A percentile compares a stretch with the other conserved stretches of the same genome.
phyloP scores from a whole-genome alignment of 2,888 invertebrate species.

The Adela reaumurella region DNA sequence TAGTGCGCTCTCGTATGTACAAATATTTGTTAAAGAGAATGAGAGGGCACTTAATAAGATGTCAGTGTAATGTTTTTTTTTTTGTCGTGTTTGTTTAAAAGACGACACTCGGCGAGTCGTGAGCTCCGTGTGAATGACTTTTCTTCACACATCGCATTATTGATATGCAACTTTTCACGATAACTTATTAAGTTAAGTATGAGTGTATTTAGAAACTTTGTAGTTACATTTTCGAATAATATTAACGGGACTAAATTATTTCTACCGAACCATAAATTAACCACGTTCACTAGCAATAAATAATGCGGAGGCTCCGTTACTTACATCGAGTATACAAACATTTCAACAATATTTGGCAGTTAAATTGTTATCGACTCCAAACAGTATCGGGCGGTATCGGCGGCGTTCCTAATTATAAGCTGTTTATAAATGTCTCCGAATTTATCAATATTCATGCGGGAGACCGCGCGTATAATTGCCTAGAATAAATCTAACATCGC shows the following conservation, averaged over 20 bases:
- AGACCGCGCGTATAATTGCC: constrained; percentile 44
- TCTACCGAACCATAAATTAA: too few species aligned
- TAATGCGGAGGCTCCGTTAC: neutral
- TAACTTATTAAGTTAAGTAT: too few species aligned
- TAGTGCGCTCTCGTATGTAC: constrained; percentile 23
- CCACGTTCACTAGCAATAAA: neutral
- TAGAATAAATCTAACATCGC: constrained; percentile 41
- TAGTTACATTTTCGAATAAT: too few species aligned
- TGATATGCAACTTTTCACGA: neutral
- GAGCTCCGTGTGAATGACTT: neutral
- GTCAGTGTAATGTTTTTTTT: constrained; percentile 27
- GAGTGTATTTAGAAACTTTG: too few species aligned
- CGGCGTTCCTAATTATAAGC: constrained; percentile 30
- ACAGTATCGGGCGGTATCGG: neutral
- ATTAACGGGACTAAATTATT: too few species aligned
- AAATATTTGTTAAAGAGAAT: constrained; percentile 37
- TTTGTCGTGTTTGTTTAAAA: neutral
- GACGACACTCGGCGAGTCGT: neutral
- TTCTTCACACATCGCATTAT: neutral
- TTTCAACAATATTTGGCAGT: neutral
- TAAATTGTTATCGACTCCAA: neutral
- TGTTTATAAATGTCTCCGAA: constrained; percentile 34
- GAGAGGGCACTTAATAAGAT: constrained; percentile 39
- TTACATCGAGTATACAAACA: neutral
- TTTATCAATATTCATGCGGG: constrained; percentile 46